Base-by-base conservation (phyloP, 1,140 invertebrate genomes). In the Drosophila fuyamai region DNA sequence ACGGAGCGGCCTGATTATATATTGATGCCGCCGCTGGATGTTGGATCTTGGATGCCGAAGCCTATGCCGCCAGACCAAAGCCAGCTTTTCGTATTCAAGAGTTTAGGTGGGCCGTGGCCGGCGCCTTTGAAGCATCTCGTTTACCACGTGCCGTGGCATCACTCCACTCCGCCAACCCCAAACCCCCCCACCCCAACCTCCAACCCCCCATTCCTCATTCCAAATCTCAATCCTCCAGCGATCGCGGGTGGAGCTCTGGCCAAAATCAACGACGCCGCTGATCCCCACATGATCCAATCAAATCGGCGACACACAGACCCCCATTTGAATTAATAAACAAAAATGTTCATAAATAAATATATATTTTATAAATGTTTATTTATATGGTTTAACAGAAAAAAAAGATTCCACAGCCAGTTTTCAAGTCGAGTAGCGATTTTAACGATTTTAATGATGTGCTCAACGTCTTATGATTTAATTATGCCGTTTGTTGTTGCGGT, bases 401-500 rank as follows among this genome's bases (percentile, higher is more conserved):
- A 72, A 71, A 60, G 36, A 57, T 75, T 57, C 71, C 51, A 59
- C 59, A 50, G 58, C 54, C 55, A 55, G 62, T 76, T 84, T 47
- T 89, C 80, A 89, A 89, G 76, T 81, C 84, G 84, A 89, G 84
- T 89, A 89, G 84, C 84, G 65, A 74, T 89, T 84, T 68, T 77
- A 61, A 65, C 80, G 84, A 89, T 89, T 84, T 89, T 89, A 89
- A 89, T 84, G 80, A 89, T 83, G 84, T 89, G 84, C 84, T 89
- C 84, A 84, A 75, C 84, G 70, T 84, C 83, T 89, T 81, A 89
- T 84, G 84, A 84, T 89, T 89, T 89, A 84, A 89, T 89, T 89
- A 89, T 74, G 79, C 83, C 84, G 73, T 53, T 88, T 79, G 76
- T 66, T 86, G 81, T 76, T 71, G 59, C 68, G 23, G 29, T 62